Evolutionary conservation across 2,888 invertebrate species (phyloP).

Genomic region (Plebejus melissa): DNA sequence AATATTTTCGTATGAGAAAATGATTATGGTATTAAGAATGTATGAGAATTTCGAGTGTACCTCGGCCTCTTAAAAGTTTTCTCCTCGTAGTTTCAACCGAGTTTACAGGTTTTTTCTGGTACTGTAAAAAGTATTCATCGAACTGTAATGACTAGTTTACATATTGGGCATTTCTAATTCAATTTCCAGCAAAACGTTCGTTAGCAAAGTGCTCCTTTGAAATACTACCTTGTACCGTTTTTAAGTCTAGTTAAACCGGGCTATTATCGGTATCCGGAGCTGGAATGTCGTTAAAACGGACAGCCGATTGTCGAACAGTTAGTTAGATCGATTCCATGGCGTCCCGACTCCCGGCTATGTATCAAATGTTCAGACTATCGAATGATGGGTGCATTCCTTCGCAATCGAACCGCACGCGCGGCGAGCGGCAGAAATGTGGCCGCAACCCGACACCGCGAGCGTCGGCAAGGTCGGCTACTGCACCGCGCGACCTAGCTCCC

Average conservation of each 20-base stretch:
- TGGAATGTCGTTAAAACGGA: conserved; percentile 33
- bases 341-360: conserved; percentile 59
- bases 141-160: neutral
- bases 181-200: neutral
- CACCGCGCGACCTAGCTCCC: conserved; percentile 60
- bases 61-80: too few relatives aligned
- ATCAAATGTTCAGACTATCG: conserved; percentile 69
- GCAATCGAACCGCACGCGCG: conserved; percentile 69
- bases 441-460: conserved; percentile 61
- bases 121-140: neutral
- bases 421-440: conserved; percentile 68
- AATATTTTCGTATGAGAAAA: too few relatives aligned
- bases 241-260: neutral
- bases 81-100: neutral
- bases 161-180: neutral
- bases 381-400: conserved; percentile 70
- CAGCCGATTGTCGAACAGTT: conserved; percentile 40
- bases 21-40: too few relatives aligned
- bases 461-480: conserved; percentile 75
- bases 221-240: neutral
- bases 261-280: conserved; percentile 15
- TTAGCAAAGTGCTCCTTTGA: neutral
- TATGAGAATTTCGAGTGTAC: too few relatives aligned
- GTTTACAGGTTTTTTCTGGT: neutral
- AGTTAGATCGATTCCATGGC: conserved; percentile 56